Evolutionary conservation across 2,888 invertebrate species (phyloP).

Genomic region (Drosophila birchii): DNA sequence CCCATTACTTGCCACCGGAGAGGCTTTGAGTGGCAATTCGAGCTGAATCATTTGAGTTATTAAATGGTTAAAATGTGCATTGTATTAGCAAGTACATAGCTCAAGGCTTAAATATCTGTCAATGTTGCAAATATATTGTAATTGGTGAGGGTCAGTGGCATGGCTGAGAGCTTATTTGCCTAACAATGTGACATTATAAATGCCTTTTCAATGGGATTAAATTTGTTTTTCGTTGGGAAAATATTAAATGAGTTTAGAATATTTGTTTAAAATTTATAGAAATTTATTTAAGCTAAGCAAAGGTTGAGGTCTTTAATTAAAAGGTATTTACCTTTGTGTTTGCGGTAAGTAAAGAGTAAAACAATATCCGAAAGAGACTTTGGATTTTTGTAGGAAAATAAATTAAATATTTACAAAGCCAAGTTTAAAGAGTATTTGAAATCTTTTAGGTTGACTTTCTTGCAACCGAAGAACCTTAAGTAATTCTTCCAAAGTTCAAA

Average conservation of each 20-base stretch:
- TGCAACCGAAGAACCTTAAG: background rate
- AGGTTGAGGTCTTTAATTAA: background rate
- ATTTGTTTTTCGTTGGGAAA: background rate
- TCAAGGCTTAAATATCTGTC: slow-evolving; percentile 16
- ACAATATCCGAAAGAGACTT: background rate
- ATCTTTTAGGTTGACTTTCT: background rate
- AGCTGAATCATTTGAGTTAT: slow-evolving; percentile 12
- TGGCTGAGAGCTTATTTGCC: slow-evolving; percentile 1
- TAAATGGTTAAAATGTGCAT: slow-evolving; percentile 15
- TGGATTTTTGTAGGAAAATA: too few species aligned
- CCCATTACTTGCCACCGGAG: slow-evolving; percentile 18
- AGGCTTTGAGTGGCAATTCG: slow-evolving; percentile 31
- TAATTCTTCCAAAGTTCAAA: background rate
- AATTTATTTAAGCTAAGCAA: background rate
- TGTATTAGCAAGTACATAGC: slow-evolving; percentile 4
- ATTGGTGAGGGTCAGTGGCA: slow-evolving; percentile 4
- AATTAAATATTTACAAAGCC: too few species aligned
- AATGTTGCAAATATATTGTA: background rate
- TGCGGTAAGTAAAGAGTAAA: background rate
- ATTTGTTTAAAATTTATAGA: background rate
- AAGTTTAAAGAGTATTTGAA: background rate
- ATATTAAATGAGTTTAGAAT: background rate
- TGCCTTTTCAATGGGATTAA: background rate
- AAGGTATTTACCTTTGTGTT: background rate
- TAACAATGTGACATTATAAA: slow-evolving; percentile 3